Conservation (phyloP, 2,113 vertebrate species). For the sheep (Ovis aries) region ARS-UI_Ramb_v3.0 NC_056061.1:90647001-90647500, state of each 20-base stretch:
- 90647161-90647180: neutral
- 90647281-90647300: neutral
- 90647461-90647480: neutral
- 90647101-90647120: neutral
- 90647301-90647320: neutral
- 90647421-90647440: neutral
- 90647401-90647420: neutral
- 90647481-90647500: neutral
- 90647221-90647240: fast-evolving
- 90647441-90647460: neutral
- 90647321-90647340: fast-evolving
- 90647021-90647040: neutral
- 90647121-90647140: neutral
- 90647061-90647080: neutral
- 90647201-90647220: neutral
- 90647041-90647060: neutral
- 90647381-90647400: neutral
- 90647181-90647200: neutral
- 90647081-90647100: neutral
- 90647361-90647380: neutral
- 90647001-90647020: neutral
- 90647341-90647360: neutral
- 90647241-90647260: neutral
- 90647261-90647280: neutral
- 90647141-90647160: neutral